Percentiles rank a stretch among this genome's conserved stretches.
Conservation (phyloP, 2,113 vertebrate species). For the Deroptyus accipitrinus region DNA sequence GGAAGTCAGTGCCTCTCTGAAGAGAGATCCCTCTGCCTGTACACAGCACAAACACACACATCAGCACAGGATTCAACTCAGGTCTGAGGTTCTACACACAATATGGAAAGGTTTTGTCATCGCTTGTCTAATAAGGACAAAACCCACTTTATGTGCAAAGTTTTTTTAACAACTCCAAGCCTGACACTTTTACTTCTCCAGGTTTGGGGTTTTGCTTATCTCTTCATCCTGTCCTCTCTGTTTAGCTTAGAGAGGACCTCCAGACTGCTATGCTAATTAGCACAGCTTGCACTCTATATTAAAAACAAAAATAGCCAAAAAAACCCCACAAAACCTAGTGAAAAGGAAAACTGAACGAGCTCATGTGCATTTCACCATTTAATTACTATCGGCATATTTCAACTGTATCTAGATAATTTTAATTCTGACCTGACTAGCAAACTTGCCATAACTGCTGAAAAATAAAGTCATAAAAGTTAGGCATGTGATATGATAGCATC, state of each 20-base stretch:
- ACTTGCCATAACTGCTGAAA: not conserved
- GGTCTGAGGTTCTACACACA: not conserved
- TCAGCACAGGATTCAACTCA: fast-evolving
- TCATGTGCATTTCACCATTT: not conserved
- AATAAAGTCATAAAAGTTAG: not conserved
- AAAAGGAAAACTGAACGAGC: not conserved
- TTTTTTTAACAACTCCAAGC: not conserved
- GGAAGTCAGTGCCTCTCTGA: fast-evolving
- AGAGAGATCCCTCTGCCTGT: not conserved
- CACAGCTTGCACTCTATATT: not conserved
- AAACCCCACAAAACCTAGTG: not conserved
- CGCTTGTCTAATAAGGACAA: not conserved
- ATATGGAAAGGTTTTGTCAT: not conserved
- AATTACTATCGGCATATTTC: not conserved
- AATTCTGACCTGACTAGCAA: not conserved
- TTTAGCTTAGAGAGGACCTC: not conserved
- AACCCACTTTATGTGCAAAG: not conserved
- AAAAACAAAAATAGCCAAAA: not conserved
- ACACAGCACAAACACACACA: fast-evolving
- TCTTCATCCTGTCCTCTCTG: not conserved
- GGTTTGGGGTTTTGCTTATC: fast-evolving
- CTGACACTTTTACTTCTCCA: not conserved
- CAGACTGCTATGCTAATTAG: constrained; percentile 1
- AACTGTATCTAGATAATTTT: not conserved
- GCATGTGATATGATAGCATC: fast-evolving